Conservation (phyloP, 2,797 vertebrate genomes). For the Synanceia verrucosa region DNA sequence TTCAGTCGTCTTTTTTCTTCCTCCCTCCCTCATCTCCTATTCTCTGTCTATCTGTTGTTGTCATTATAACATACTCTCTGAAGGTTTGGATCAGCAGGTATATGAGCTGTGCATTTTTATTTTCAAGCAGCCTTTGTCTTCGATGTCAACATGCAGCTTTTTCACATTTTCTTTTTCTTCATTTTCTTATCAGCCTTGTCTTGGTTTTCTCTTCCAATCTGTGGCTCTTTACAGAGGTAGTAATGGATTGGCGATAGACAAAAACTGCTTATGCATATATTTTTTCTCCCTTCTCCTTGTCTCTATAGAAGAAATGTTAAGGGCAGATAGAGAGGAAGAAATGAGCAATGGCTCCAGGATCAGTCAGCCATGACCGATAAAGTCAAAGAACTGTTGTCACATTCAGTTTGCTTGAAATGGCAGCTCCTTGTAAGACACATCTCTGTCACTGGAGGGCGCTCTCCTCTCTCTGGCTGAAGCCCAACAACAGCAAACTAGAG, state of each 20-base stretch:
- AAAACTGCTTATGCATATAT: conserved; percentile 31
- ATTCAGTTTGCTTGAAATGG: conserved; percentile 52
- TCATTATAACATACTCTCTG: conserved; percentile 53
- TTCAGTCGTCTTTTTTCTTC: conserved; percentile 38
- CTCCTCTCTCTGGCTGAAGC: conserved; percentile 69
- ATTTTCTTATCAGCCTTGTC: conserved; percentile 46
- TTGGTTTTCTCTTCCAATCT: conserved; percentile 25
- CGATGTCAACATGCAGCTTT: conserved; percentile 22
- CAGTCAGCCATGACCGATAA: conserved; percentile 50
- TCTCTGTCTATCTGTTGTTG: conserved; percentile 60
- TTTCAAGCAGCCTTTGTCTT: conserved; percentile 41
- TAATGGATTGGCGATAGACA: conserved; percentile 28
- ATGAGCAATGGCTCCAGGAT: conserved; percentile 47
- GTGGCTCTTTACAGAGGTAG: conserved; percentile 34
- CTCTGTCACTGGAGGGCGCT: conserved; percentile 74
- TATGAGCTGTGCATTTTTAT: conserved; percentile 55
- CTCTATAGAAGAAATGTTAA: conserved; percentile 48
- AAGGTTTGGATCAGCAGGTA: conserved; percentile 54
- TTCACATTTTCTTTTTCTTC: conserved; percentile 28
- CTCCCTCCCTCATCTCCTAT: conserved; percentile 42
- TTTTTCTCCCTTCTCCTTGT: conserved; percentile 20
- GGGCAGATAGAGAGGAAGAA: conserved; percentile 35
- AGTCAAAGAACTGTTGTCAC: conserved; percentile 48
- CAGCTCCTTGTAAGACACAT: conserved; percentile 42
- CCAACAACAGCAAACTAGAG: conserved; percentile 72